A percentile compares a stretch with the other conserved stretches of the same genome.
Evolutionary conservation across 2,113 vertebrate species (phyloP).

Genomic region (Vidua macroura): DNA sequence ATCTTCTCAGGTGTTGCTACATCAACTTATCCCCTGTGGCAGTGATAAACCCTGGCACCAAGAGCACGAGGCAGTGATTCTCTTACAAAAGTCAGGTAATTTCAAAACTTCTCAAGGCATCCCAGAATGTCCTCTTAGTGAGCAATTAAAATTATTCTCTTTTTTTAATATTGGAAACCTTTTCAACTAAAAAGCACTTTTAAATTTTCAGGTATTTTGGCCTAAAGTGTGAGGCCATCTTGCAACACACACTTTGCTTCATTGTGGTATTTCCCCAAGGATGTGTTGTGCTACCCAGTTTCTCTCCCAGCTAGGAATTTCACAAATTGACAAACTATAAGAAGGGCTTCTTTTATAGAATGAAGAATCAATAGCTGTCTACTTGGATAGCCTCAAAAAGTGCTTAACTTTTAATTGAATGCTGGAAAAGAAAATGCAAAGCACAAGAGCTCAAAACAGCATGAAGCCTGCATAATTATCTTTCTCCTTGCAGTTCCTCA

Average conservation of each 20-base stretch:
- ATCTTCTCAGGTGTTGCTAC: neutral
- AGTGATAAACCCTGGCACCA: neutral
- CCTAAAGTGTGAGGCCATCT: neutral
- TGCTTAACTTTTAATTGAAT: conserved; percentile 60
- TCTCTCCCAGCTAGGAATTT: neutral
- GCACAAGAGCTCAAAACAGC: conserved; percentile 27
- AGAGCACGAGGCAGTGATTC: neutral
- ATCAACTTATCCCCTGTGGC: neutral
- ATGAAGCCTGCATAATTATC: conserved; percentile 51
- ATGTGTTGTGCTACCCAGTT: neutral
- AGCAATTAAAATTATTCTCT: neutral
- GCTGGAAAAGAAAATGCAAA: conserved; percentile 13
- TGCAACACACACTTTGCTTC: neutral
- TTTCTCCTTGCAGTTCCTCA: conserved; percentile 43
- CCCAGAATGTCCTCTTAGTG: neutral
- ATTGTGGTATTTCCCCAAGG: neutral
- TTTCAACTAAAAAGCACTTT: neutral
- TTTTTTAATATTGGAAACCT: neutral
- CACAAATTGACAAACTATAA: neutral
- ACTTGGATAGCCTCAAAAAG: conserved; percentile 33
- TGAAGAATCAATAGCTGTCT: conserved; percentile 56
- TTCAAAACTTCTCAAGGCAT: neutral
- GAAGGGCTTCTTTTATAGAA: neutral
- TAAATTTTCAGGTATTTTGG: neutral
- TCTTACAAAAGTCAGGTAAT: neutral